Percentiles rank a stretch among this genome's conserved stretches.
Conservation (phyloP, 2,113 vertebrate species). For the Mustela nigripes region DNA sequence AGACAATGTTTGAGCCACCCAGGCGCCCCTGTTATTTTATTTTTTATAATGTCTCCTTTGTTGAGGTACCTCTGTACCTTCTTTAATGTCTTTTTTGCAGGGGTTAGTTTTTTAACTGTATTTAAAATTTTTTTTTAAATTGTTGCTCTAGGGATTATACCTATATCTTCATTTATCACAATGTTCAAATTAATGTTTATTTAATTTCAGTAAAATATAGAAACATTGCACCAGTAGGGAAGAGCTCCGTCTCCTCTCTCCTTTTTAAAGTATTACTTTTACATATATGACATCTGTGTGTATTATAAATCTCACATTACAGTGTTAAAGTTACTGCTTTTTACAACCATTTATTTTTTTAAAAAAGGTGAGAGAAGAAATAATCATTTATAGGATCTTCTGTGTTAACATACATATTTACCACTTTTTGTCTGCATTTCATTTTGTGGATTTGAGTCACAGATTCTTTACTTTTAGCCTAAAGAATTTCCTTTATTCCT, state of each 20-base stretch:
- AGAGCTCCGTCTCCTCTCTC: background rate
- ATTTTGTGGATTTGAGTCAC: background rate
- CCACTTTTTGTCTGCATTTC: background rate
- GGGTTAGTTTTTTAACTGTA: background rate
- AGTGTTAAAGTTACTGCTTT: background rate
- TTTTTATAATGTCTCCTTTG: background rate
- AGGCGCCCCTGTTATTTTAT: no score
- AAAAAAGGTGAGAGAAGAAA: background rate
- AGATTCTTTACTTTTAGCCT: background rate
- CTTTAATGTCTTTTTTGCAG: background rate
- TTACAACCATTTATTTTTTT: background rate
- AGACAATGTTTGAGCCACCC: no score
- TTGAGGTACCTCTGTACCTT: background rate
- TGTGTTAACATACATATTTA: background rate
- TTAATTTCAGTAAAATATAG: background rate
- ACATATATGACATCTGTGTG: background rate
- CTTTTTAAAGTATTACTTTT: slow-evolving; percentile 24
- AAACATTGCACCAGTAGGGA: background rate
- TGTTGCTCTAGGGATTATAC: background rate
- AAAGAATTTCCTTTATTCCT: background rate
- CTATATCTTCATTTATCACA: background rate
- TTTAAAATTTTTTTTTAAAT: background rate
- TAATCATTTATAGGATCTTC: background rate
- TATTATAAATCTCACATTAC: background rate
- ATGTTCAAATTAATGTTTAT: background rate